phyloP scores from a whole-genome alignment of 2,888 invertebrate genomes.

The Tubulanus polymorphus region DNA sequence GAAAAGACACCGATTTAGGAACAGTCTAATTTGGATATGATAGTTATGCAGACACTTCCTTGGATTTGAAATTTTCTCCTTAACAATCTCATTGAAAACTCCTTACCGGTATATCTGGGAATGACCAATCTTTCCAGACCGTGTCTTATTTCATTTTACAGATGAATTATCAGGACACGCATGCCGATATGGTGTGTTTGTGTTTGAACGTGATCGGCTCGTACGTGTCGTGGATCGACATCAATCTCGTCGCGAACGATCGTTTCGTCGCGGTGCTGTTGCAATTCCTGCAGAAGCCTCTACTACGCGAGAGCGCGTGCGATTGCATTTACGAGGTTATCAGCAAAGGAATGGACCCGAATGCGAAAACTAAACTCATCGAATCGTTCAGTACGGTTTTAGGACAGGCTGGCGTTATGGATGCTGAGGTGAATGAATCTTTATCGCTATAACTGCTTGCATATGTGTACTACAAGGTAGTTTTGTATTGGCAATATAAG shows the following conservation, averaged over 20 bases:
- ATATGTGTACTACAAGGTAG: too few species aligned
- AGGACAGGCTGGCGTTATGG: conserved; percentile 51
- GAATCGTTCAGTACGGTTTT: conserved; percentile 55
- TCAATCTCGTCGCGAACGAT: conserved; percentile 59
- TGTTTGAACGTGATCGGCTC: conserved; percentile 58
- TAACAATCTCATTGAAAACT: too few species aligned
- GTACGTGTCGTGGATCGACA: conserved; percentile 62
- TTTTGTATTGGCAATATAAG: too few species aligned
- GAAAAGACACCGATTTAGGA: too few species aligned
- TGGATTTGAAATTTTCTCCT: too few species aligned
- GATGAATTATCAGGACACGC: conserved; percentile 52
- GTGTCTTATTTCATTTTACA: conserved; percentile 28
- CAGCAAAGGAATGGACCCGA: conserved; percentile 61
- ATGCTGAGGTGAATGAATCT: too few species aligned
- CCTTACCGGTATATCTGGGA: too few species aligned
- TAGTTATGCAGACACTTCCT: too few species aligned
- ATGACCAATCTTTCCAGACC: not conserved
- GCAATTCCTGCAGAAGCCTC: conserved; percentile 45
- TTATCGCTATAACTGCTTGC: too few species aligned
- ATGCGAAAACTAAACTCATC: conserved; percentile 57
- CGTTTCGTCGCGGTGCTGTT: conserved; percentile 57
- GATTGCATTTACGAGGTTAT: conserved; percentile 59
- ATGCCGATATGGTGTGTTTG: conserved; percentile 51
- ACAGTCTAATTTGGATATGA: too few species aligned
- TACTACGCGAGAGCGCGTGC: conserved; percentile 56